Percentiles rank a stretch among this genome's conserved stretches.
Evolutionary conservation across 1,140 invertebrate genomes (phyloP).

Genomic region (Latrodectus geometricus): DNA sequence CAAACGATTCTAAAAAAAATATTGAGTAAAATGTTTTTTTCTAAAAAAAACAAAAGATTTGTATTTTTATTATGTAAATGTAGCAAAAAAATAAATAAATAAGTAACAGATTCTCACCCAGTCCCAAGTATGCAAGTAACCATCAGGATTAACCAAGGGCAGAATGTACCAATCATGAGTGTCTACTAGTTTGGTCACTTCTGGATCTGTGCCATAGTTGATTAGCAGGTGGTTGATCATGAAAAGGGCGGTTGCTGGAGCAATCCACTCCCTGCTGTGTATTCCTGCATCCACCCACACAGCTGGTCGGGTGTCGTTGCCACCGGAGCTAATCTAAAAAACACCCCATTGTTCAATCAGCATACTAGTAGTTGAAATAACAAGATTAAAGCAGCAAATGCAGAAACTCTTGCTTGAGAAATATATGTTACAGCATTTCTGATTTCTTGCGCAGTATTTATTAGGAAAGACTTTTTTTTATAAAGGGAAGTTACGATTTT

Average conservation of each 20-base stretch:
- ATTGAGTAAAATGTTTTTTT: no score
- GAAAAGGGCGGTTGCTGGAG: conserved; percentile 77
- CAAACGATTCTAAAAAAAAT: no score
- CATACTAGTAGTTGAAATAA: no score
- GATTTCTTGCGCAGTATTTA: no score
- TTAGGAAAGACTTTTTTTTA: no score
- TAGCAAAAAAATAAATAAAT: neutral
- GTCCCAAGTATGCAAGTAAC: conserved; percentile 65
- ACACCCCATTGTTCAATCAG: neutral
- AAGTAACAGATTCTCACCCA: conserved; percentile 54
- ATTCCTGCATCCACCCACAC: conserved; percentile 79
- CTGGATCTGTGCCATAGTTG: conserved; percentile 70
- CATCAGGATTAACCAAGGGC: conserved; percentile 65
- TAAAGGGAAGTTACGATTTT: no score
- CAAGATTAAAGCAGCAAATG: no score
- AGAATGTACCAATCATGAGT: conserved; percentile 68
- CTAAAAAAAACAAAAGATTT: no score
- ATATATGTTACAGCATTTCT: no score
- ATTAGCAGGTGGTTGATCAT: conserved; percentile 76
- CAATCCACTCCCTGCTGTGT: conserved; percentile 84
- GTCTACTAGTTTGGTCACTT: conserved; percentile 58
- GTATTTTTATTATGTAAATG: no score
- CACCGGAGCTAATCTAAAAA: conserved; percentile 42
- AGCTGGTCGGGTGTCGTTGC: conserved; percentile 66
- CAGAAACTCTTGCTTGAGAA: no score